These are phyloP conservation scores for Falcaria lacertinaria DNA, from an alignment of 2,888 invertebrate species.

Conservation along the genomic window DNA sequence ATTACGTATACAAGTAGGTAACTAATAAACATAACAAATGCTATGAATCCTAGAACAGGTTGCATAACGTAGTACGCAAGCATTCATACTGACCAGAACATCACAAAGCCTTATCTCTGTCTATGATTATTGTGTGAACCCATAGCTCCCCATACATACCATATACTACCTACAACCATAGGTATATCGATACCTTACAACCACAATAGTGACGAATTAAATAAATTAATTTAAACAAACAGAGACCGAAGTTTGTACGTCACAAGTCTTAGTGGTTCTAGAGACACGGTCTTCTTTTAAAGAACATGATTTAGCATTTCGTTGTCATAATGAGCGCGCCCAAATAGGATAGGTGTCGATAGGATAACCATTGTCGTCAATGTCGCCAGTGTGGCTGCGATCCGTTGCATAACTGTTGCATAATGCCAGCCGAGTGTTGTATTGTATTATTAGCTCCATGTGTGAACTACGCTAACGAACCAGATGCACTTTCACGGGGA, in stretches of 20 bases:
- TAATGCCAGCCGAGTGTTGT: constrained; percentile 34
- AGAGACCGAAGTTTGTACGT: too few relatives aligned
- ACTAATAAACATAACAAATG: not conserved
- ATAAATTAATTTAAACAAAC: too few relatives aligned
- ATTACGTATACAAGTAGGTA: constrained; percentile 4
- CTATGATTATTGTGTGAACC: too few relatives aligned
- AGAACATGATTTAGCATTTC: not conserved
- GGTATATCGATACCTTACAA: too few relatives aligned
- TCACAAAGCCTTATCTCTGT: too few relatives aligned
- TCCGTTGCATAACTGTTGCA: constrained; percentile 36
- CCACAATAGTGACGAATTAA: too few relatives aligned
- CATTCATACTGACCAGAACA: too few relatives aligned
- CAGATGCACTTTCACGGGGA: constrained; percentile 52
- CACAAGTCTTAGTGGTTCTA: too few relatives aligned
- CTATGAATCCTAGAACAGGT: not conserved
- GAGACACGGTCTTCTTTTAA: too few relatives aligned
- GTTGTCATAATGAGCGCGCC: not conserved
- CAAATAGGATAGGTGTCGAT: constrained; percentile 11
- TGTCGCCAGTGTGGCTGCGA: constrained; percentile 5
- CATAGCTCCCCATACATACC: too few relatives aligned
- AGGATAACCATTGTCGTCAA: constrained; percentile 15
- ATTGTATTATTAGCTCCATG: constrained; percentile 43
- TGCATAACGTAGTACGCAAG: not conserved
- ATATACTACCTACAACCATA: too few relatives aligned
- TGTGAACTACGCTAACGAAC: constrained; percentile 60